Evolutionary conservation across 2,113 vertebrate species (phyloP).

Genomic region (Cairina moschata): DNA sequence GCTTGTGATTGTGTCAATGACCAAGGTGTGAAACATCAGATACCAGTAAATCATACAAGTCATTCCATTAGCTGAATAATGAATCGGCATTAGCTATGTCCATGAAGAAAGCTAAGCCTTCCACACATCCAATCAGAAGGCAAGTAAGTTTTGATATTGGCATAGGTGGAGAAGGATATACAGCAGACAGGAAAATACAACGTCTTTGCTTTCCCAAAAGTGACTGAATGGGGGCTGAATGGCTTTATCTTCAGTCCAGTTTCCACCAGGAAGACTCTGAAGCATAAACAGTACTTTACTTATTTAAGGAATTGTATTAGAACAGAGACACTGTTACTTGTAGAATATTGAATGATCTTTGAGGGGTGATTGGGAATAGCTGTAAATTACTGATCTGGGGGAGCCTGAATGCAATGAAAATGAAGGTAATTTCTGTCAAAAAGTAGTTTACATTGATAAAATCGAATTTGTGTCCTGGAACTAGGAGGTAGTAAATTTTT

Average conservation of each 20-base stretch:
- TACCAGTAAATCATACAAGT: not conserved
- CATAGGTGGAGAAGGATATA: not conserved
- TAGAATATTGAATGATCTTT: not conserved
- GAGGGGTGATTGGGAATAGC: not conserved
- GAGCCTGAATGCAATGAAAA: not conserved
- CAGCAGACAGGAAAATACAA: not conserved
- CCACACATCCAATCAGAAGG: not conserved
- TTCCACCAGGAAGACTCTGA: not conserved
- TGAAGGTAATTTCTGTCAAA: not conserved
- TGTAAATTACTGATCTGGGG: not conserved
- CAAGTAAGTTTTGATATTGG: not conserved
- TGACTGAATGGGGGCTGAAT: not conserved
- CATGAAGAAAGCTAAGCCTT: not conserved
- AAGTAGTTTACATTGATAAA: constrained; percentile 41
- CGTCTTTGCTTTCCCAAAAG: not conserved
- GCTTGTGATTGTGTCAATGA: not conserved
- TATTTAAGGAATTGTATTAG: not conserved
- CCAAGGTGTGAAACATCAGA: not conserved
- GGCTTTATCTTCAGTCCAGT: not conserved
- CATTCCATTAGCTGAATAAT: not conserved
- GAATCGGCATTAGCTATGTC: not conserved
- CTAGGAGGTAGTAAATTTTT: constrained; percentile 50
- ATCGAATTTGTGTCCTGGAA: constrained; percentile 45
- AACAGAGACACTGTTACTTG: not conserved
- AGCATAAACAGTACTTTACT: not conserved